These are phyloP conservation scores for Hipparchia sbordonii DNA, from an alignment of 2,888 invertebrate genomes.

Conservation along the genomic window DNA sequence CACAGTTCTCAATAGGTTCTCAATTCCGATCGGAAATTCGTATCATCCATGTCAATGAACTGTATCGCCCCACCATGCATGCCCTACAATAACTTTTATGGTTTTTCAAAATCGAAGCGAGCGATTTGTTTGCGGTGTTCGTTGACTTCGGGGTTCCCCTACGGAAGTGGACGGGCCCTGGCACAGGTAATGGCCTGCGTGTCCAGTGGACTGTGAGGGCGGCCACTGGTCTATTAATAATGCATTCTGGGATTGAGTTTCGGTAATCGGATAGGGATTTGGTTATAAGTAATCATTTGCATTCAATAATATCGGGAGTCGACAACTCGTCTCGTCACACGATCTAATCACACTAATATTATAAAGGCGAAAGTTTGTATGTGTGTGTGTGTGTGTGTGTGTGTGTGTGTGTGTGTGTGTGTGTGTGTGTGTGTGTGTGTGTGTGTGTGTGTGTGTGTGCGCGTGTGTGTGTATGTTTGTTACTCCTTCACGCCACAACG, in stretches of 20 bases:
- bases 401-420: too few species aligned
- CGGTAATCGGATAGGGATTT: slow-evolving; percentile 33
- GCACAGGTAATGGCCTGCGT: slow-evolving; percentile 55
- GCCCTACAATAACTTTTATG: slow-evolving; percentile 42
- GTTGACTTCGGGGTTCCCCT: slow-evolving; percentile 50
- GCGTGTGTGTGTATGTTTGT: too few species aligned
- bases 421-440: too few species aligned
- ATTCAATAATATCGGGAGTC: neutral
- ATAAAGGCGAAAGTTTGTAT: too few species aligned
- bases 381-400: too few species aligned
- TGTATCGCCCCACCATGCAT: slow-evolving; percentile 29
- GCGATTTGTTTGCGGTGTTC: slow-evolving; percentile 51
- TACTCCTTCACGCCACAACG: too few species aligned
- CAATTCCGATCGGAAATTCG: neutral
- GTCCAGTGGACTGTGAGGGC: slow-evolving; percentile 47
- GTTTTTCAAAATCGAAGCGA: slow-evolving; percentile 47
- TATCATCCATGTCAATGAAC: slow-evolving; percentile 39
- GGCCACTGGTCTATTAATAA: slow-evolving; percentile 36
- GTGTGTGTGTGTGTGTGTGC: too few species aligned
- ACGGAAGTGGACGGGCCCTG: slow-evolving; percentile 56
- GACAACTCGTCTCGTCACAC: too few species aligned
- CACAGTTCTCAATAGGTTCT: neutral
- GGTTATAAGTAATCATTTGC: neutral
- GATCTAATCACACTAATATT: too few species aligned
- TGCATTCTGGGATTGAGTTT: slow-evolving; percentile 30